Base-by-base conservation (phyloP, 1,140 invertebrate genomes). In the Brachionus asplanchnoidis region DNA sequence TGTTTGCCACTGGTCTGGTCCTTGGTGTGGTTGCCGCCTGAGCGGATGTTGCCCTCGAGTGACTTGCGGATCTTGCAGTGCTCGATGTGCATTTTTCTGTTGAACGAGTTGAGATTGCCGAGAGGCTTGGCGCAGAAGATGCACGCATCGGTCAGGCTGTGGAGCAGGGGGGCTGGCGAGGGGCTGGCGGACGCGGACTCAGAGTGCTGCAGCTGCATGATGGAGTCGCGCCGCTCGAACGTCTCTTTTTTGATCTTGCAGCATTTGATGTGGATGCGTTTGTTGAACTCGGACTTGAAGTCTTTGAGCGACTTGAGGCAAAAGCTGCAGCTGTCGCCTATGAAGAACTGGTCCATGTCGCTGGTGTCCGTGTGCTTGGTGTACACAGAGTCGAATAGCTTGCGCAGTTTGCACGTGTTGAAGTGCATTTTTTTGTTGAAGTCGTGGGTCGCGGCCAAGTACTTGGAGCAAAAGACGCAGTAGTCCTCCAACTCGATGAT, bases 371-470 rank as follows among this genome's bases (percentile, higher is more conserved):
- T 28, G 26, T 28, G 8, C 12, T 20, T 1, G 6, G 20, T 42
- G 40, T 66, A 44, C 3, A 20, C 36, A 7, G 79, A 82, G 20
- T 82, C 79, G 40, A 82, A 42, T 28, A 82, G 53, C 53, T 82
- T 82, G 4, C 79, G 50, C 53, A 82, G 2, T 82, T 82, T 82
- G 40, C 79, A 82, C 7, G 79, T 82, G 14, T 82, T 82, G 32
- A 42, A 82, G 40, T 82, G 79, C 79, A 82, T 82, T 65, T 82
- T 82, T 68, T 82, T 82, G 53, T 82, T 82, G 14, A 82, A 82
- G 14, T 82, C 79, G 26, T 82, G 32, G 20, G 40, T 42, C n/a
- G 56, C 65, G 9, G 23, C 36, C 32, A 82, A 40, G 14, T 82
- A 68, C 17, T 82, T 82, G 23, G 79, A 82, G 65, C 79, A 82